Percentiles rank a stretch among this genome's conserved stretches.
These are phyloP conservation scores for Alloplasta piceator DNA, from an alignment of 2,888 invertebrate species.

Conservation along the genomic window DNA sequence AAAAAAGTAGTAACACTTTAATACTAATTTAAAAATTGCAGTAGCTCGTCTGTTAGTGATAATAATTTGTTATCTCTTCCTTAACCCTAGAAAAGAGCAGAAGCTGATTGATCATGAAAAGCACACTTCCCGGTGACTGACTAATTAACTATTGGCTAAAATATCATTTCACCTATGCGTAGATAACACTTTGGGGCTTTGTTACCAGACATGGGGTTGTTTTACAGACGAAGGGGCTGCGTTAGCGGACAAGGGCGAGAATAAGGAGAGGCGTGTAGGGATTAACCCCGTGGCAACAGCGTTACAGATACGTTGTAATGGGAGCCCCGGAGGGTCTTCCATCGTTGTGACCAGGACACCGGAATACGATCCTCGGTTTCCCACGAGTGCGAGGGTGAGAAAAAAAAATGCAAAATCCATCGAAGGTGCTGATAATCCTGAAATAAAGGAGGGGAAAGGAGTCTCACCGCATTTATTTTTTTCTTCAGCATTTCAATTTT, in stretches of 20 bases:
- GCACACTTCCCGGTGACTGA: not conserved
- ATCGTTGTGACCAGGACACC: not conserved
- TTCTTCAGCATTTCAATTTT: not conserved
- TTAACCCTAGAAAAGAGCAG: no score
- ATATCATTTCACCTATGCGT: conserved; percentile 13
- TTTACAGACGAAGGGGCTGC: conserved; percentile 4
- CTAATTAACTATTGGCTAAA: conserved; percentile 20
- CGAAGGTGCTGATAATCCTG: not conserved
- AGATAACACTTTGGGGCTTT: conserved; percentile 27
- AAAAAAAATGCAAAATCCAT: not conserved
- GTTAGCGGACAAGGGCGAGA: conserved; percentile 34
- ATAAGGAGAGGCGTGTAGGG: conserved; percentile 7
- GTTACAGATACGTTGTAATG: not conserved
- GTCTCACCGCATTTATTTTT: not conserved
- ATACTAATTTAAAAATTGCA: no score
- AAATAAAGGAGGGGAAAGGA: not conserved
- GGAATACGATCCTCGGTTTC: conserved; percentile 8
- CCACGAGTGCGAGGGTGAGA: not conserved
- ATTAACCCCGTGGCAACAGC: conserved; percentile 50
- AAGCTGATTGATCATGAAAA: no score
- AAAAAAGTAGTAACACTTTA: no score
- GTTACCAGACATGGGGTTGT: conserved; percentile 8
- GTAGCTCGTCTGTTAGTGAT: no score
- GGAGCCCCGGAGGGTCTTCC: conserved; percentile 12
- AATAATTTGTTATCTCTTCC: no score